Conservation (phyloP, 2,113 vertebrate species). For the Pomatostomus ruficeps region DNA sequence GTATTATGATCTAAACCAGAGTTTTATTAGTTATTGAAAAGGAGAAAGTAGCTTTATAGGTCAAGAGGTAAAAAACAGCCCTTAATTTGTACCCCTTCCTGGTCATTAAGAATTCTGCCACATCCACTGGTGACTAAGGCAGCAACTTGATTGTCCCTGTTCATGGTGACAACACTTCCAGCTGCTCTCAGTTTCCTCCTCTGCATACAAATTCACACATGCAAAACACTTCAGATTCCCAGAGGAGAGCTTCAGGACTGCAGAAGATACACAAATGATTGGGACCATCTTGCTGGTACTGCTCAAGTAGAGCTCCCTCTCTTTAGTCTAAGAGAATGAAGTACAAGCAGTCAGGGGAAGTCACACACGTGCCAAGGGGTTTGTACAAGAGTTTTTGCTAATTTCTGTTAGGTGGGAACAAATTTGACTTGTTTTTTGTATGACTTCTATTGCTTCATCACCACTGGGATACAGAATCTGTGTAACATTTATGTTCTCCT, state of each 20-base stretch:
- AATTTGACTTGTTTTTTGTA: not conserved
- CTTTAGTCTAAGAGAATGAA: not conserved
- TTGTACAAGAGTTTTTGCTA: not conserved
- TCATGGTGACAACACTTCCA: conserved; percentile 10
- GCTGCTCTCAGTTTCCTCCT: not conserved
- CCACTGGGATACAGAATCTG: not conserved
- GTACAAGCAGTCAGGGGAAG: not conserved
- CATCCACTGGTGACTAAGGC: conserved; percentile 1
- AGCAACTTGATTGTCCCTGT: not conserved
- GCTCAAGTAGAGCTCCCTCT: not conserved
- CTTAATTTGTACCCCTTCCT: not conserved
- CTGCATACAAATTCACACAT: conserved; percentile 45
- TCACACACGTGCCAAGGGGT: not conserved
- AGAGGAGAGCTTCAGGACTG: conserved; percentile 6
- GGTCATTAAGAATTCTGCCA: not conserved
- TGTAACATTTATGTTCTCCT: not conserved
- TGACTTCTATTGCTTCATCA: not conserved
- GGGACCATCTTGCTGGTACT: not conserved
- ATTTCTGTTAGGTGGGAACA: not conserved
- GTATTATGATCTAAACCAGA: not conserved
- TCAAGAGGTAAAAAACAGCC: not conserved
- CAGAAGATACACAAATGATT: not conserved
- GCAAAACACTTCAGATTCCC: conserved; percentile 29
- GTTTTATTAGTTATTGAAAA: not conserved
- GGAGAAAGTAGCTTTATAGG: not conserved